Evolutionary conservation across 2,888 invertebrate genomes (phyloP).

Genomic region (Ornithoptera priamus): DNA sequence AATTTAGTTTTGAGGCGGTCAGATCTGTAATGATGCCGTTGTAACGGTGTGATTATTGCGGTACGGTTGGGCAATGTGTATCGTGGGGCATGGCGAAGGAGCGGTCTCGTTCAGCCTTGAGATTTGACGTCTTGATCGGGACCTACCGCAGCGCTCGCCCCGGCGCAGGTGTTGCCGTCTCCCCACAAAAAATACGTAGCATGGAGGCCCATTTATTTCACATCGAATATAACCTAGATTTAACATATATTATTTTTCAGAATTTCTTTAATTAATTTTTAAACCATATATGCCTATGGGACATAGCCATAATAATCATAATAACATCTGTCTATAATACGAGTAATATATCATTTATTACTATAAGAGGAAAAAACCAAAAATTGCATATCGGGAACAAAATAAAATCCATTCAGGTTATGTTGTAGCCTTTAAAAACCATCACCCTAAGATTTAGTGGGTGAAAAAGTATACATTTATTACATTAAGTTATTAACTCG

Average conservation of each 20-base stretch:
- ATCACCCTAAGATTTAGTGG: no score
- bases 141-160: constrained; percentile 75
- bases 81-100: constrained; percentile 60
- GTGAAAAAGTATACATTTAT: no score
- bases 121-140: constrained; percentile 79
- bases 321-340: not conserved
- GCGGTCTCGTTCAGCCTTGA: constrained; percentile 69
- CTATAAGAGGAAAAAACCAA: no score
- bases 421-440: no score
- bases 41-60: constrained; percentile 56
- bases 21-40: constrained; percentile 48
- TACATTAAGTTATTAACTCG: no score
- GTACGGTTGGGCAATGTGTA: constrained; percentile 61
- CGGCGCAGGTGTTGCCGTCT: constrained; percentile 70
- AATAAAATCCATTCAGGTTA: no score
- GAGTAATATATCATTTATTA: not conserved
- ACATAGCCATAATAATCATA: not conserved
- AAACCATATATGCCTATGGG: not conserved
- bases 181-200: constrained; percentile 72
- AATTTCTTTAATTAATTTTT: not conserved
- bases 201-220: constrained; percentile 65
- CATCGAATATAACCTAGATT: constrained; percentile 46
- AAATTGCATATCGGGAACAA: no score
- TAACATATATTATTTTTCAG: not conserved
- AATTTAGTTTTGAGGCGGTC: constrained; percentile 37